Conservation (phyloP, 2,797 vertebrate genomes). For the Etheostoma nigrum region DNA sequence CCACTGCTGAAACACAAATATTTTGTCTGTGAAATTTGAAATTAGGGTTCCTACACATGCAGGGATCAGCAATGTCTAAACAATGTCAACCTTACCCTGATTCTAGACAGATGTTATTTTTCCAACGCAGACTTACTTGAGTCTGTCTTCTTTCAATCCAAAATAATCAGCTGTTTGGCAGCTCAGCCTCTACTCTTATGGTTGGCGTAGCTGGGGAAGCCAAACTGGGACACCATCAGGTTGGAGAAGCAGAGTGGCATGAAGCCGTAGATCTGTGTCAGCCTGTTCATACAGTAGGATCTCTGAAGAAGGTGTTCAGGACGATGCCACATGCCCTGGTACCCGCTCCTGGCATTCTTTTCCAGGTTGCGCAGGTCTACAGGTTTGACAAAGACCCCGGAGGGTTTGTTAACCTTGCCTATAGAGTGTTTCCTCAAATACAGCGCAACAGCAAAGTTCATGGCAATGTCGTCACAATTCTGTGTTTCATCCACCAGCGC, state of each 20-base stretch:
- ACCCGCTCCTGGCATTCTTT: slow-evolving; percentile 90
- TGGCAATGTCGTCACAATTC: slow-evolving; percentile 96
- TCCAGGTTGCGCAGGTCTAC: slow-evolving; percentile 93
- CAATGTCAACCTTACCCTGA: background rate
- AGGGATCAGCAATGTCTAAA: background rate
- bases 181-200: slow-evolving; percentile 89
- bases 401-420: slow-evolving; percentile 75
- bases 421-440: slow-evolving; percentile 60
- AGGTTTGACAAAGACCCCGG: slow-evolving; percentile 93
- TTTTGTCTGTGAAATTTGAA: background rate
- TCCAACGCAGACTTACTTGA: background rate
- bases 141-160: background rate
- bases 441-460: slow-evolving; percentile 92
- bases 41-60: background rate
- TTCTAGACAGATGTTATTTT: background rate
- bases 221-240: slow-evolving; percentile 96
- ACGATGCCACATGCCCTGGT: slow-evolving; percentile 96
- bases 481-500: slow-evolving; percentile 92
- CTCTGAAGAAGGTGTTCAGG: slow-evolving; percentile 94
- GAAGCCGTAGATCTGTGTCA: slow-evolving; percentile 88
- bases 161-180: background rate
- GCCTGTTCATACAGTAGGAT: slow-evolving; percentile 93
- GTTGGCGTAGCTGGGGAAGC: slow-evolving; percentile 95
- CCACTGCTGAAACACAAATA: background rate
- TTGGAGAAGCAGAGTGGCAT: slow-evolving; percentile 95